Conservation (phyloP, 2,888 invertebrate genomes). For the Chrysopilus asiliformis region DNA sequence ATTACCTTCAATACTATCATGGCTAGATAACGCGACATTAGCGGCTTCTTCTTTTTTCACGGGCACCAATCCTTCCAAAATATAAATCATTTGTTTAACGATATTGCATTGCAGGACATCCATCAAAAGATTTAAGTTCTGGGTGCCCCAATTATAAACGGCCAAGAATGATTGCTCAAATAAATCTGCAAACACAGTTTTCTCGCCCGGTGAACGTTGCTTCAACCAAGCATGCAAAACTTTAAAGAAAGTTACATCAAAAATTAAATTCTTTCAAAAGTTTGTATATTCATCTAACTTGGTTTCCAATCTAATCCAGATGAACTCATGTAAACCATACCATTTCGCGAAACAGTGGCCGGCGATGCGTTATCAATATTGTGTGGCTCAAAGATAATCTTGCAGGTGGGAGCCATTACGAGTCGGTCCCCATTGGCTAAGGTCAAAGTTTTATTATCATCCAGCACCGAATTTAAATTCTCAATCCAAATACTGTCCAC, state of each 20-base stretch:
- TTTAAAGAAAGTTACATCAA: conserved; percentile 11
- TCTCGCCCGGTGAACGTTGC: conserved; percentile 44
- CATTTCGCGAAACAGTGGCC: conserved; percentile 88
- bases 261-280: not conserved
- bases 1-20: conserved; percentile 39
- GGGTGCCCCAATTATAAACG: conserved; percentile 70
- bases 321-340: conserved; percentile 95
- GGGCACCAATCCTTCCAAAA: conserved; percentile 78
- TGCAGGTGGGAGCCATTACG: conserved; percentile 86
- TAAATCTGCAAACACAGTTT: conserved; percentile 53
- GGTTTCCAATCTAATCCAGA: conserved; percentile 90
- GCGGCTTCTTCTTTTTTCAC: conserved; percentile 50
- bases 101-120: conserved; percentile 83
- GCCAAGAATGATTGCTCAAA: conserved; percentile 63
- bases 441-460: conserved; percentile 91
- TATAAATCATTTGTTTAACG: conserved; percentile 67
- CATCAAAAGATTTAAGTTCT: conserved; percentile 72
- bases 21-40: conserved; percentile 35
- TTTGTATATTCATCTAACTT: conserved; percentile 32
- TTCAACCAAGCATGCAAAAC: conserved; percentile 78
- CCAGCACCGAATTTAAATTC: conserved; percentile 91
- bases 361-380: conserved; percentile 97
- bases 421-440: conserved; percentile 90
- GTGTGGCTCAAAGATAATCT: conserved; percentile 93
- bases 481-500: conserved; percentile 98